Evolutionary conservation across 1,140 invertebrate species (phyloP).

Genomic region (Condylostylus longicornis): DNA sequence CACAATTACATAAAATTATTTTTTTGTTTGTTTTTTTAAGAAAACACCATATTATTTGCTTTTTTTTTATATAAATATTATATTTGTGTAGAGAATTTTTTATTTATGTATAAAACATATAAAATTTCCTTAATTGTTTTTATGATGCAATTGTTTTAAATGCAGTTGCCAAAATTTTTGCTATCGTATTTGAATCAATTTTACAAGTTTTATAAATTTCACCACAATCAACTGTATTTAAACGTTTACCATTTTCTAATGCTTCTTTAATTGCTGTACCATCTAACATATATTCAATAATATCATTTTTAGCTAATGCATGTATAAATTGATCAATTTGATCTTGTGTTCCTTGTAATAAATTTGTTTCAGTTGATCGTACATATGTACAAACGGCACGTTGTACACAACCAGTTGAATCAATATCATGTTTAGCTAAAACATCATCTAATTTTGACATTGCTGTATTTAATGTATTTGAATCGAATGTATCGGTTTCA

Average conservation of each 20-base stretch:
- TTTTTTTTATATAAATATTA: too few relatives aligned
- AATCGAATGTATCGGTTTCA: conserved; percentile 29
- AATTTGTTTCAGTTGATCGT: conserved; percentile 46
- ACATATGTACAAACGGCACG: conserved; percentile 60
- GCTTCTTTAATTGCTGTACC: conserved; percentile 63
- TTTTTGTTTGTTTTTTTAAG: too few relatives aligned
- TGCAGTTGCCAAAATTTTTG: too few relatives aligned
- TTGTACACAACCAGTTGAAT: conserved; percentile 63
- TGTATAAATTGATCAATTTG: conserved; percentile 50
- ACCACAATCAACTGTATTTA: conserved; percentile 41
- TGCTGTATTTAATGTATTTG: conserved; percentile 38
- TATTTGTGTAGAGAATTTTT: too few relatives aligned
- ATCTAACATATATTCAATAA: conserved; percentile 54
- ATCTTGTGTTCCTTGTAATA: conserved; percentile 42
- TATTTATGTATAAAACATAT: too few relatives aligned
- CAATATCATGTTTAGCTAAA: conserved; percentile 55
- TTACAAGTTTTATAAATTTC: conserved; percentile 44
- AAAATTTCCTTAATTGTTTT: too few relatives aligned
- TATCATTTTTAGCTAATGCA: conserved; percentile 49
- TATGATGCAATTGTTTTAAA: too few relatives aligned
- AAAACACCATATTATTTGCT: too few relatives aligned
- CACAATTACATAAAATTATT: too few relatives aligned
- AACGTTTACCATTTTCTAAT: conserved; percentile 45
- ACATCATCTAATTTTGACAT: conserved; percentile 55
- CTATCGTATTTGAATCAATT: too few relatives aligned